Evolutionary conservation across 1,140 invertebrate species (phyloP).

Genomic region (Formica selysi): DNA sequence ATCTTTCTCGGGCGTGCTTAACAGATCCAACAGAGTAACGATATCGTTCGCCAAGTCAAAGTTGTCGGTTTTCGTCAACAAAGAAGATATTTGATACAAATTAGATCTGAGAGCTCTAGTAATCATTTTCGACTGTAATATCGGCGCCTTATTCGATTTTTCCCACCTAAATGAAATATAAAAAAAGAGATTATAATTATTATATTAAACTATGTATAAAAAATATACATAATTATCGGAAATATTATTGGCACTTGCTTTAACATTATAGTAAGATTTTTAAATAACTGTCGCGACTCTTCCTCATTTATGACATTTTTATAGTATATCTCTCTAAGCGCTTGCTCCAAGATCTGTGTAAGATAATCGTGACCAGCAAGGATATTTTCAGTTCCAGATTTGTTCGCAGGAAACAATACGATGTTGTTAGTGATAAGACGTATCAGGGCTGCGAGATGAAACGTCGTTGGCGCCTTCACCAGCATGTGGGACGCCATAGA

Average conservation of each 20-base stretch:
- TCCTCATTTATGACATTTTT: slow-evolving; percentile 63
- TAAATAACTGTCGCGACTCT: slow-evolving; percentile 82
- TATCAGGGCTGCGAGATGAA: slow-evolving; percentile 86
- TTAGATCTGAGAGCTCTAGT: slow-evolving; percentile 85
- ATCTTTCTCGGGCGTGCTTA: slow-evolving; percentile 81
- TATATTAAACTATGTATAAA: background rate
- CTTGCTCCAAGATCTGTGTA: slow-evolving; percentile 86
- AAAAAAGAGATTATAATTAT: slow-evolving; percentile 21
- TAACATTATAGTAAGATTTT: slow-evolving; percentile 85
- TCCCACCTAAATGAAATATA: slow-evolving; percentile 84
- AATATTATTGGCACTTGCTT: slow-evolving; percentile 78
- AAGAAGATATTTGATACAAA: slow-evolving; percentile 84
- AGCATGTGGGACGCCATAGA: slow-evolving; percentile 81
- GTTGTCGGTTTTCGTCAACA: slow-evolving; percentile 81
- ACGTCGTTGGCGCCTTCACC: slow-evolving; percentile 82
- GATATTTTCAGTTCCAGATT: slow-evolving; percentile 85
- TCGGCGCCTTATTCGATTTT: slow-evolving; percentile 82
- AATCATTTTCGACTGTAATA: slow-evolving; percentile 84
- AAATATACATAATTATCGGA: background rate
- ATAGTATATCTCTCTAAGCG: slow-evolving; percentile 82
- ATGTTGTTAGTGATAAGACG: slow-evolving; percentile 85
- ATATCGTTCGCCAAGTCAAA: slow-evolving; percentile 85
- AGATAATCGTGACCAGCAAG: slow-evolving; percentile 84
- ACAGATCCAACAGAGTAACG: slow-evolving; percentile 83
- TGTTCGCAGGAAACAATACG: slow-evolving; percentile 84